Base-by-base conservation (phyloP, 92 coral and sea anemone species). In the Meandrina meandrites region DNA sequence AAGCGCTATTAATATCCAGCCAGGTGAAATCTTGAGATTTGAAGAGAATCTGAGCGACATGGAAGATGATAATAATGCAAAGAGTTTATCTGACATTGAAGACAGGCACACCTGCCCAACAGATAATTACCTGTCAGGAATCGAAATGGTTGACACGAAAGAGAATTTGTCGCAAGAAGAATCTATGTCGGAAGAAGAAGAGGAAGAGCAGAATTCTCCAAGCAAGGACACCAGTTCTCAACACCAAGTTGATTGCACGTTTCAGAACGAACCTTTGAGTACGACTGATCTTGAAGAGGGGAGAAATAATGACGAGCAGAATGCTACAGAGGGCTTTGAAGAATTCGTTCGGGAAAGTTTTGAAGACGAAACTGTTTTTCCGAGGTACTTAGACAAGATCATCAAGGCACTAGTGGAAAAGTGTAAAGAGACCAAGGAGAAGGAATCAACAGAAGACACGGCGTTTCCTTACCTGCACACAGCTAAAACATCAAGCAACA, bases 331-430 rank as follows among this genome's bases (percentile, higher is more conserved):
- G 27, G 35, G 37, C 8, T 69, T 76, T 16, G 76, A 68, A 17
- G 79, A 79, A 32, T 87, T 86, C 13, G 85, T 14, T 42, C 77
- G 85, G 28, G 94, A 90, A 28, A 71, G 11, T 32, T 66, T 86
- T 77, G 93, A 92, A 24, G 93, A 92, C 75, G 91, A 78, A 58
- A 67, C 93, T 15, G 98, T 90, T 11, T 88, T 87, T 16, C 94
- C 93, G 24, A 60, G 77, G 34, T 75, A 88, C 83, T 82, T 94
- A 40, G 98, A 94, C 72, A 81, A 75, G 67, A 94, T 94, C 62
- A 81, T 87, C 62, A 15, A 50, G 37, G 87, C 87, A 10, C 78
- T 79, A 10, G 75, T 70, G 17, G 76, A 86, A 77, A 68, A 71
- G 62, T 80, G 91, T 68, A 74, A 57, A 42, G 88, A 84, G 66